Percentiles rank a stretch among this genome's conserved stretches.
These are phyloP conservation scores for Coptotermes formosanus DNA, from an alignment of 1,140 invertebrate species.

Conservation along the genomic window DNA sequence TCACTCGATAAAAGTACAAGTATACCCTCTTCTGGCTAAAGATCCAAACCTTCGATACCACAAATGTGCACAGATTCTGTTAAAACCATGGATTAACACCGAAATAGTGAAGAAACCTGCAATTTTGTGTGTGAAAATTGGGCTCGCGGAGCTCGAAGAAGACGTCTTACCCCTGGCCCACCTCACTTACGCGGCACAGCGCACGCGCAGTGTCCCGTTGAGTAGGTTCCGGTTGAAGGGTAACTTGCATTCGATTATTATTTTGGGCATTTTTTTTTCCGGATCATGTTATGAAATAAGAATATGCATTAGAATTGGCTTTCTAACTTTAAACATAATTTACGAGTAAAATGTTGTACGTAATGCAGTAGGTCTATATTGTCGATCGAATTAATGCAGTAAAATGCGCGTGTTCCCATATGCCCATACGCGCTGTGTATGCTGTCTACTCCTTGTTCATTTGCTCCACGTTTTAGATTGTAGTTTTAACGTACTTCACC, in stretches of 20 bases:
- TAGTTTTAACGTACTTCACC: too few relatives aligned
- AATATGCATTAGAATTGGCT: background rate
- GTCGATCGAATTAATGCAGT: background rate
- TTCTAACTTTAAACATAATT: background rate
- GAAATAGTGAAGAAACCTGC: slow-evolving; percentile 31
- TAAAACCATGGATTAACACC: slow-evolving; percentile 18
- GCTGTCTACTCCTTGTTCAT: background rate
- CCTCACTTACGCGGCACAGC: slow-evolving; percentile 42
- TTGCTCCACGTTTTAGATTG: background rate
- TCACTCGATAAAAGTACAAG: slow-evolving; percentile 32
- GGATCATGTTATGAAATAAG: background rate
- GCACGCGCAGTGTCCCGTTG: slow-evolving; percentile 39
- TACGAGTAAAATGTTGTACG: background rate
- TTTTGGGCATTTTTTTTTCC: background rate
- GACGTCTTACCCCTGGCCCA: slow-evolving; percentile 40
- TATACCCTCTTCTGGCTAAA: slow-evolving; percentile 31
- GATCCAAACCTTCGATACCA: slow-evolving; percentile 27
- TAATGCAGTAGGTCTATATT: too few relatives aligned
- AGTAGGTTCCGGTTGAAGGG: slow-evolving; percentile 24
- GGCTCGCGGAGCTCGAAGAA: slow-evolving; percentile 38
- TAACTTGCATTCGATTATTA: background rate
- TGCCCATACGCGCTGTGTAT: background rate
- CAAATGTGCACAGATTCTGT: slow-evolving; percentile 30
- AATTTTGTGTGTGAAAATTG: slow-evolving; percentile 40
- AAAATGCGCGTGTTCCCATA: background rate